Evolutionary conservation across 2,888 invertebrate genomes (phyloP).

Genomic region (Agriotes lineatus): DNA sequence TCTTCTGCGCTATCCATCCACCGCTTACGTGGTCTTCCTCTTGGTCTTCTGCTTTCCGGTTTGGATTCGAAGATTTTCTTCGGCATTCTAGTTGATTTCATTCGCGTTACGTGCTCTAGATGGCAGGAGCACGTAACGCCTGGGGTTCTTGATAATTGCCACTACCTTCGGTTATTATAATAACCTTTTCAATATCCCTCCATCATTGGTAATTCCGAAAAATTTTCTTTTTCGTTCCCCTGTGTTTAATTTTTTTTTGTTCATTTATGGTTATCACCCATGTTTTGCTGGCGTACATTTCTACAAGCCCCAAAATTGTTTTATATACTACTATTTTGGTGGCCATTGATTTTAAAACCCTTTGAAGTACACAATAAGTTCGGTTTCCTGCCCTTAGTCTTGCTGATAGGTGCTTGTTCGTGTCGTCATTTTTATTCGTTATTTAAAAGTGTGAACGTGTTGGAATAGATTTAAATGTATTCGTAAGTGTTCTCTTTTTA

Average conservation of each 20-base stretch:
- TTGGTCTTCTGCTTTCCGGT: not conserved
- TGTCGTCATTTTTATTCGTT: not conserved
- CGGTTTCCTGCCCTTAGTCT: not conserved
- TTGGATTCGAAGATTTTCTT: not conserved
- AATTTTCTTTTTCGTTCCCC: not conserved
- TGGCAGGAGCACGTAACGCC: too few species aligned
- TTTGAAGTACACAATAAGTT: not conserved
- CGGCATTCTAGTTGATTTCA: not conserved
- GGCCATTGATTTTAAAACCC: not conserved
- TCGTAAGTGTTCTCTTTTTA: not conserved
- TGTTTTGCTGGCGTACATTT: not conserved
- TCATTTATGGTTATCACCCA: not conserved
- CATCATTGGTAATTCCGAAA: not conserved
- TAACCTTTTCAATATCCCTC: not conserved
- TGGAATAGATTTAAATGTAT: not conserved
- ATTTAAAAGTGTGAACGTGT: too few species aligned
- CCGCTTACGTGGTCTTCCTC: not conserved
- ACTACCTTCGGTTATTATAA: not conserved
- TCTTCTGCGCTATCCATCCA: slow-evolving; percentile 38
- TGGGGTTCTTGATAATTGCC: not conserved
- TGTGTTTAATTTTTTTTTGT: not conserved
- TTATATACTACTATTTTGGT: not conserved
- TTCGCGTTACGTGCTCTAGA: too few species aligned
- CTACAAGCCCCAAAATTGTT: not conserved
- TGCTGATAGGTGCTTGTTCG: not conserved